Evolutionary conservation across 2,888 invertebrate genomes (phyloP).

Genomic region (Mesorhabditis belari): DNA sequence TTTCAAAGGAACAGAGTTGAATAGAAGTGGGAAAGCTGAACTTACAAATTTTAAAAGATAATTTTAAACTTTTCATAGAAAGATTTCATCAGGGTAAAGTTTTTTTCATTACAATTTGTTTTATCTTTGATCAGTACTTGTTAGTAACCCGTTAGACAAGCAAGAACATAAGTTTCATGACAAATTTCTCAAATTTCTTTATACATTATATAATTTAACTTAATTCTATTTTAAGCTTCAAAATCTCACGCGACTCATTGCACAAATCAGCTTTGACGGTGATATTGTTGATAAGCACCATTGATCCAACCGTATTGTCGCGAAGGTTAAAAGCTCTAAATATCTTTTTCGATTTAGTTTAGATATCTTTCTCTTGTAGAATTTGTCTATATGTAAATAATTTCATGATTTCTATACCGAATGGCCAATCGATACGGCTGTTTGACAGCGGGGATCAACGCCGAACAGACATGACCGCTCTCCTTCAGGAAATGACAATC

Average conservation of each 20-base stretch:
- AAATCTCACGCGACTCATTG: conserved; percentile 32
- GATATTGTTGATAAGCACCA: conserved; percentile 42
- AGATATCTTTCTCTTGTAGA: no score
- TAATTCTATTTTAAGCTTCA: no score
- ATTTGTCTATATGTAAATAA: not conserved
- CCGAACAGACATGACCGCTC: conserved; percentile 17
- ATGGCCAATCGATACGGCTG: conserved; percentile 49
- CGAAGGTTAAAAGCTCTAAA: conserved; percentile 4
- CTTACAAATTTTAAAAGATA: not conserved
- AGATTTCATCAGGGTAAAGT: no score
- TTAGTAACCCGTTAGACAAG: no score
- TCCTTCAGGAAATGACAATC: conserved; percentile 41
- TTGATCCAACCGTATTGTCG: conserved; percentile 37
- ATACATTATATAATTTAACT: not conserved
- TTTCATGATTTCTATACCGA: conserved; percentile 39
- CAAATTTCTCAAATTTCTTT: not conserved
- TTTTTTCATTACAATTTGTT: no score
- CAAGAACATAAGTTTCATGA: not conserved
- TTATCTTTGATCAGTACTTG: no score
- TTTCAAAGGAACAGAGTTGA: not conserved
- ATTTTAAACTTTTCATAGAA: no score
- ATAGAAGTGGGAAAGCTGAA: not conserved
- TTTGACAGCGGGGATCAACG: conserved; percentile 32
- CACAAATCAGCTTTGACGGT: conserved; percentile 42
- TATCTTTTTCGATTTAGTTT: no score